Evolutionary conservation across 2,888 invertebrate genomes (phyloP), one percentile per base, ranked within the genome.

Genomic region (Oxytorus armatus): DNA sequence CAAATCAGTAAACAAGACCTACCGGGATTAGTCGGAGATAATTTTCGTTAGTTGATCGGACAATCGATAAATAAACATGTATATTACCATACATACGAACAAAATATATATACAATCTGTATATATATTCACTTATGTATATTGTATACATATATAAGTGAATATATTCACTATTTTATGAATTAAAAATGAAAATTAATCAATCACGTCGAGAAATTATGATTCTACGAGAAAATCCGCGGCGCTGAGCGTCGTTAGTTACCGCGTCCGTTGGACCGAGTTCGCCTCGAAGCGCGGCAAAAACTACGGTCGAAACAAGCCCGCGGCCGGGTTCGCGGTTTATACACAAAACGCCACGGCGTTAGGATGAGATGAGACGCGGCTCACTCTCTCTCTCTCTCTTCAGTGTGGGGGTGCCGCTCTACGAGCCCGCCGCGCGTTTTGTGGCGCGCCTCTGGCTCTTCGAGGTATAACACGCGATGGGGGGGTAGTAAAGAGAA

Each of bases 391-490:
- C 61, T 53, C 44, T 11, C n/a, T 61, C 25, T 5, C 36, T 61
- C n/a, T n/a, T n/a, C n/a, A n/a, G 68, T 59, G 57, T 68, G 66
- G 59, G 66, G 61, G 66, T 69, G 66, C n/a, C 57, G 39, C 53
- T 16, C 68, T 68, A 39, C 39, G 57, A 76, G 57, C 36, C 36
- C 29, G 68, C 61, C 69, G 76, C 76, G 61, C 76, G 76, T 57
- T 59, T 51, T 73, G 73, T 69, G 69, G 55, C 55, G 69, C 69
- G 69, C 69, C 69, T 69, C 39, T 68, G 69, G 33, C 18, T 55
- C 21, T 10, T 69, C 51, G 42, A 55, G 65, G 55, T 51, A 53
- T 55, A 53, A 53, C 57, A 78, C 47, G 42, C 66, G 36, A 49
- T n/a, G n/a, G 29, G 76, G 49, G 44, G 65, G 49, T 53, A 44